Conservation (phyloP, 2,113 vertebrate species). For the Salminus brasiliensis region DNA sequence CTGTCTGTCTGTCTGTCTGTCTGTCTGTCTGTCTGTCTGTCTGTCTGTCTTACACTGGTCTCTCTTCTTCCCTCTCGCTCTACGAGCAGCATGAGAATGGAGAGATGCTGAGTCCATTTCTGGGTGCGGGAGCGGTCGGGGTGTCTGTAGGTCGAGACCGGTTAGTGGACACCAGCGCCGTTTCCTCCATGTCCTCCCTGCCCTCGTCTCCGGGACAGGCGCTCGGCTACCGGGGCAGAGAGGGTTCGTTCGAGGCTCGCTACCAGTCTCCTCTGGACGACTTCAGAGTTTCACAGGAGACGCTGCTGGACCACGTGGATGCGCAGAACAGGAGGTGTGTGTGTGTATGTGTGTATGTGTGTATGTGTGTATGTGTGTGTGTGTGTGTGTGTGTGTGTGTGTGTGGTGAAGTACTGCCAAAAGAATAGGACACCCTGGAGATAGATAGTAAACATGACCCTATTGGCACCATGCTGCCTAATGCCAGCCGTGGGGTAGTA, state of each 20-base stretch:
- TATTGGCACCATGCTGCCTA: too few relatives aligned
- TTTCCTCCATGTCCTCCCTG: slow-evolving; percentile 70
- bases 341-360: neutral
- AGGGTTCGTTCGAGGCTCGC: slow-evolving; percentile 87
- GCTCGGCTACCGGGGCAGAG: slow-evolving; percentile 79
- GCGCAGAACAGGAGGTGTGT: slow-evolving; percentile 85
- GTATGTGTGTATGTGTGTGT: neutral
- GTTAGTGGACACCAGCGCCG: slow-evolving; percentile 73
- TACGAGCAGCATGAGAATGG: slow-evolving; percentile 84
- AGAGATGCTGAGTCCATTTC: slow-evolving; percentile 80
- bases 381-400: too few relatives aligned
- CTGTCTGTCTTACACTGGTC: neutral
- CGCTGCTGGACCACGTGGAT: slow-evolving; percentile 88
- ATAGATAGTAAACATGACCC: too few relatives aligned
- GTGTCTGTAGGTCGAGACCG: slow-evolving; percentile 80
- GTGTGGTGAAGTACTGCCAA: too few relatives aligned
- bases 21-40: neutral
- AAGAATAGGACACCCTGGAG: too few relatives aligned
- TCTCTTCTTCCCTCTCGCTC: neutral
- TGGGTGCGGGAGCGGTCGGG: slow-evolving; percentile 59
- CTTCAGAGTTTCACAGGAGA: slow-evolving; percentile 88
- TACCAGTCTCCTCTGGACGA: slow-evolving; percentile 94
- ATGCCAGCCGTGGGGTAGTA: too few relatives aligned
- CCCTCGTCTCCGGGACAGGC: slow-evolving; percentile 76
- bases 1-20: too few relatives aligned